These are phyloP conservation scores for Acipenser ruthenus DNA, from an alignment of 2,797 vertebrate species.

Conservation along the genomic window DNA sequence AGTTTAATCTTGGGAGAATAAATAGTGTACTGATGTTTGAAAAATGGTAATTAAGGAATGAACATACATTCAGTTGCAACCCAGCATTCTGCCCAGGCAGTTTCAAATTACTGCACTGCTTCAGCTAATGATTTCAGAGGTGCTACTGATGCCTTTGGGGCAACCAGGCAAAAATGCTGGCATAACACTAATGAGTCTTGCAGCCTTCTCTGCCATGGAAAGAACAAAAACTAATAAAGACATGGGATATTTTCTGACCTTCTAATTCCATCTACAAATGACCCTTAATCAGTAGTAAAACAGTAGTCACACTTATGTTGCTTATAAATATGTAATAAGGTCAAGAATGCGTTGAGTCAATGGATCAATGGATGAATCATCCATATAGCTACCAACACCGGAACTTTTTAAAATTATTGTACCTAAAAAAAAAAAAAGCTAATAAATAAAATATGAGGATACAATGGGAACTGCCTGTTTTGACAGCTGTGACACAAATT, in stretches of 20 bases:
- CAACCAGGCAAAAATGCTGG: conserved; percentile 58
- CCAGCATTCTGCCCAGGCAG: conserved; percentile 59
- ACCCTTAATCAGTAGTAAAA: conserved; percentile 9
- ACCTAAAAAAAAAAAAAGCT: too few relatives aligned
- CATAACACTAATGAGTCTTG: conserved; percentile 74
- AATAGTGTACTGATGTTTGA: conserved; percentile 55
- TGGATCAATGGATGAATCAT: too few relatives aligned
- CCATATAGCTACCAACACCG: too few relatives aligned
- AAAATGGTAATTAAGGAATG: conserved; percentile 56
- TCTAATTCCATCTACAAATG: conserved; percentile 11
- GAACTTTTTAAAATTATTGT: too few relatives aligned
- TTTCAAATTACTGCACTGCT: conserved; percentile 59
- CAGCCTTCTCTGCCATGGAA: conserved; percentile 43
- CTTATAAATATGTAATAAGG: too few relatives aligned
- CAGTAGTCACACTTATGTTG: too few relatives aligned
- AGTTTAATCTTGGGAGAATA: conserved; percentile 49
- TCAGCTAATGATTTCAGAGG: conserved; percentile 69
- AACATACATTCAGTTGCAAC: conserved; percentile 38
- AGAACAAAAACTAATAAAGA: conserved; percentile 5
- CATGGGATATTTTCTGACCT: conserved; percentile 2
- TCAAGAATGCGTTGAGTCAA: too few relatives aligned
- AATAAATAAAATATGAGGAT: too few relatives aligned
- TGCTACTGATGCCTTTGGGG: conserved; percentile 63
- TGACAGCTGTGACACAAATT: too few relatives aligned
- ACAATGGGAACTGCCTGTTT: too few relatives aligned